Percentiles rank a stretch among this genome's conserved stretches.
phyloP scores from a whole-genome alignment of 2,113 vertebrate genomes.

The Brachypodius melanocephalos region DNA sequence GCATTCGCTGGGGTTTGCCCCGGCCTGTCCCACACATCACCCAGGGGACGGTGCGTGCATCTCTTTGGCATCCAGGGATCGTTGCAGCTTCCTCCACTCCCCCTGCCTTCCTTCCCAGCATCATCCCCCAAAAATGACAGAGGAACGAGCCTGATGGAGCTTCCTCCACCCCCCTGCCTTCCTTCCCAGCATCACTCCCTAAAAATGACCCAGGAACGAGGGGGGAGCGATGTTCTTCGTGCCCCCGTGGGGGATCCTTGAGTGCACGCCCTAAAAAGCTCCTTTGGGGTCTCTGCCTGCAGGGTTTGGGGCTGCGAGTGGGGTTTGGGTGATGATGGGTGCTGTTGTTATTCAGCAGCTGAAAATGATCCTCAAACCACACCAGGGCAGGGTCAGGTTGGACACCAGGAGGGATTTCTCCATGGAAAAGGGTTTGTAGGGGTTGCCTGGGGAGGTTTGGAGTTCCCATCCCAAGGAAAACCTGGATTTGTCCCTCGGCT shows the following conservation, averaged over 20 bases:
- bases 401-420: not conserved
- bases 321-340: accelerated
- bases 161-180: too few species aligned
- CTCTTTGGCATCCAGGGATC: constrained; percentile 32
- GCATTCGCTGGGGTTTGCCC: constrained; percentile 71
- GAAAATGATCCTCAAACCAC: accelerated
- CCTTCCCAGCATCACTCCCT: too few species aligned
- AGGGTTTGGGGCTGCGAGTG: accelerated
- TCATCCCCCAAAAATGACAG: not conserved
- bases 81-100: not conserved
- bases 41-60: not conserved
- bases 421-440: accelerated
- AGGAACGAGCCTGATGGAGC: accelerated
- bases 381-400: not conserved
- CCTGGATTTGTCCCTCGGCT: not conserved
- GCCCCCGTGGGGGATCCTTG: not conserved
- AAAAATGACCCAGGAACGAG: not conserved
- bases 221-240: accelerated
- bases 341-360: not conserved
- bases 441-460: not conserved
- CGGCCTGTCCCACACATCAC: constrained; percentile 74
- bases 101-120: not conserved
- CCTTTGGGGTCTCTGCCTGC: not conserved
- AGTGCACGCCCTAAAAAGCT: accelerated
- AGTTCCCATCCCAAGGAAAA: not conserved